A percentile compares a stretch with the other conserved stretches of the same genome.
phyloP scores from a whole-genome alignment of 1,140 invertebrate species.

The Tetraneura akinire region DNA sequence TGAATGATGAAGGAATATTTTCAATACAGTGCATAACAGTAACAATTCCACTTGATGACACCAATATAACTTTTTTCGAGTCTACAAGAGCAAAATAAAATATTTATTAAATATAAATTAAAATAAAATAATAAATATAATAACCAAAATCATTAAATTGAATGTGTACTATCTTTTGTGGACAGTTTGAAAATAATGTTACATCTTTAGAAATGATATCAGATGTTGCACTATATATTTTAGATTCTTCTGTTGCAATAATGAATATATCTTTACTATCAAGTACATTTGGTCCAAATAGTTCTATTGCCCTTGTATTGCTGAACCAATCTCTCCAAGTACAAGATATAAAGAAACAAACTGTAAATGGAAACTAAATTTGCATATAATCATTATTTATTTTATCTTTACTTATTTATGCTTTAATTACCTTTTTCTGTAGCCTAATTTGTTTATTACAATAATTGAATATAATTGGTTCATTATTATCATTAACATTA shows the following conservation, averaged over 20 bases:
- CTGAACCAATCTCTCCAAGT: constrained; percentile 35
- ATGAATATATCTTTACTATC: constrained; percentile 10
- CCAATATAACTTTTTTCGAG: constrained; percentile 12
- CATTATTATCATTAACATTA: not conserved
- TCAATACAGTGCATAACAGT: not conserved
- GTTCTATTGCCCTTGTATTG: not conserved
- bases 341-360: constrained; percentile 32
- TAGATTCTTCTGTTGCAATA: constrained; percentile 25
- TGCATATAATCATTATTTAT: constrained; percentile 13
- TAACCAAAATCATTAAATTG: constrained; percentile 34
- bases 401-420: not conserved
- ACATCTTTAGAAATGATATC: not conserved
- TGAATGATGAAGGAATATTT: not conserved
- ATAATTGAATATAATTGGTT: constrained; percentile 20
- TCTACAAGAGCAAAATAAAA: not conserved
- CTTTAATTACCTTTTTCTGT: not conserved
- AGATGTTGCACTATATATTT: constrained; percentile 30
- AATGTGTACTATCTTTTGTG: constrained; percentile 38
- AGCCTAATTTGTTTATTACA: constrained; percentile 15
- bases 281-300: constrained; percentile 17
- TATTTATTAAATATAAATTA: not conserved
- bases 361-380: constrained; percentile 33
- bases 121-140: not conserved
- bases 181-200: constrained; percentile 4
- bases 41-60: constrained; percentile 13